phyloP scores from a whole-genome alignment of 1,140 invertebrate species.

The Oedothorax gibbosus region DNA sequence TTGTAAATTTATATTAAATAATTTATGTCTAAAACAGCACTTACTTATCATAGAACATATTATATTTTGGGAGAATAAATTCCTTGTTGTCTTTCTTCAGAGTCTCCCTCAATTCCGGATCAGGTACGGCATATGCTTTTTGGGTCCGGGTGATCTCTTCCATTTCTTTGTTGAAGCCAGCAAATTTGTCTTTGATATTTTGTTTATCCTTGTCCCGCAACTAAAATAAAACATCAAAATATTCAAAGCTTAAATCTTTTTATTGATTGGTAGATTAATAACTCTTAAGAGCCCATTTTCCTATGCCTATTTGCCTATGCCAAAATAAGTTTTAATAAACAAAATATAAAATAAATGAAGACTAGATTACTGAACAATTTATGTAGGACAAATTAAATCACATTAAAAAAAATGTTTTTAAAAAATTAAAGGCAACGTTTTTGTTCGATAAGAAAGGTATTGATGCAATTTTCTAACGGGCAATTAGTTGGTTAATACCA shows the following conservation, averaged over 20 bases:
- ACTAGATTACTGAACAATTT: too few species aligned
- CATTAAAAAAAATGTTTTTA: too few species aligned
- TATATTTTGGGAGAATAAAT: slow-evolving; percentile 85
- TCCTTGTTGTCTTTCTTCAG: slow-evolving; percentile 88
- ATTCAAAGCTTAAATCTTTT: background rate
- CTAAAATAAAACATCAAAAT: slow-evolving; percentile 66
- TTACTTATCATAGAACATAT: slow-evolving; percentile 66
- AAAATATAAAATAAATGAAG: too few species aligned
- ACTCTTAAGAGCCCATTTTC: background rate
- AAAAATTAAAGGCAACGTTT: too few species aligned
- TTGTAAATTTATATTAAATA: too few species aligned
- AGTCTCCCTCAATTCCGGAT: slow-evolving; percentile 84
- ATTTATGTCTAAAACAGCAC: background rate
- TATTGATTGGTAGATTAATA: background rate
- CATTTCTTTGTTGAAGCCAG: slow-evolving; percentile 94
- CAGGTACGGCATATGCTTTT: slow-evolving; percentile 92
- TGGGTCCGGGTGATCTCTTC: slow-evolving; percentile 88
- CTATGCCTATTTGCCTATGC: background rate
- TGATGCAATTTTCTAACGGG: too few species aligned
- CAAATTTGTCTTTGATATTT: slow-evolving; percentile 93
- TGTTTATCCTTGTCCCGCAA: slow-evolving; percentile 89
- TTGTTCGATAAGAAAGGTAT: too few species aligned
- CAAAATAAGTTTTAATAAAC: background rate
- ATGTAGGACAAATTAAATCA: too few species aligned
- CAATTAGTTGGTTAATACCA: too few species aligned